Evolutionary conservation across 2,113 vertebrate species (phyloP), one percentile per base, ranked within the genome.

Genomic region (Platysternon megacephalum): DNA sequence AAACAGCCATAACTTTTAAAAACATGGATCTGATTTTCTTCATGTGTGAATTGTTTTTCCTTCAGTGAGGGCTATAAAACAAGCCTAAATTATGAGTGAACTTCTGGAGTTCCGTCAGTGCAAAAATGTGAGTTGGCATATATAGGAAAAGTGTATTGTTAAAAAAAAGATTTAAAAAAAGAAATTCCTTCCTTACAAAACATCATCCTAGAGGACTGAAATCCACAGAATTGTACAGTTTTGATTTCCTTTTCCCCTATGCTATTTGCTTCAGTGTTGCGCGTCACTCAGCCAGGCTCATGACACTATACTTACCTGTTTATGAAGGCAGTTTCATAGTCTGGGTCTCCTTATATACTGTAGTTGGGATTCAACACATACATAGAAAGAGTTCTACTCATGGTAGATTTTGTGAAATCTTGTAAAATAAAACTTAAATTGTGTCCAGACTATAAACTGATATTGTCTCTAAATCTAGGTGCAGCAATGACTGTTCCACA

Each of bases 1-100:
- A 86, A 90, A 56, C 46, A 86, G 79, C 49, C 68, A 2, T 58
- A 22, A 68, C 56, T 76, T 90, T 83, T 74, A 90, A 80, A 84
- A 46, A 29, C 28, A 48, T 16, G 1, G 0, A 53, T 72, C 46
- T 0, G 0, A 48, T n/a, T 42, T 32, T 86, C 21, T 78, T 53
- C 12, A 14, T 28, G 5, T 76, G 5, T 51, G 74, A 51, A 74
- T 3, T 79, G 29, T 46, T 46, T 26, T 46, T 26, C 22, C 42
- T 46, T 56, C 14, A 35, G 3, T 49, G 35, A 39, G 58, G 39
- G 24, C 56, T 83, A 79, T 21, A 86, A 88, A 84, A 0, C 79
- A 55, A 90, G 79, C 51, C 26, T 5, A 39, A 5, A 2, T n/a
- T 12, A 74, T 0, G 16, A 83, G 61, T 53, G 52, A 90, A 94